Percentiles rank a stretch among this genome's conserved stretches.
These are phyloP conservation scores for Thomomys bottae DNA, from an alignment of 2,113 vertebrate genomes.

Conservation along the genomic window DNA sequence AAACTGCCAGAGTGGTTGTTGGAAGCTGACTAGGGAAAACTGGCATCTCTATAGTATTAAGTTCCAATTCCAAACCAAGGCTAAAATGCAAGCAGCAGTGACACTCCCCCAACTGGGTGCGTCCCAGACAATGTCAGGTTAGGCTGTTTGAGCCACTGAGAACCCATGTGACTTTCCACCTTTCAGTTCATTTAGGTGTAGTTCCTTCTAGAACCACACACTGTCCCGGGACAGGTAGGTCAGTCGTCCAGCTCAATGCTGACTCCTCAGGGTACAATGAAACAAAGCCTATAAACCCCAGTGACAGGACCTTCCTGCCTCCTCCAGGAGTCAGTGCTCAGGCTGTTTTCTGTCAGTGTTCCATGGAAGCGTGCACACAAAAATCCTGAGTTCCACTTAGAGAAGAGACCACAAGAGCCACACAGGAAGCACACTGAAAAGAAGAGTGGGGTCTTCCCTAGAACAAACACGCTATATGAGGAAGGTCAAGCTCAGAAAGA, in stretches of 20 bases:
- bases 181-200: background rate
- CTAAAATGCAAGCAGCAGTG: background rate
- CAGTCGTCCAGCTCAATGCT: too few relatives aligned
- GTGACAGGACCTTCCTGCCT: background rate
- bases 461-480: too few relatives aligned
- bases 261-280: background rate
- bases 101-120: rapidly evolving
- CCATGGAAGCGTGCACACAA: background rate
- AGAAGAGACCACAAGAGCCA: background rate
- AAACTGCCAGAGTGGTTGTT: background rate
- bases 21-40: background rate
- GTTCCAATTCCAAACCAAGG: background rate
- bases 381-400: background rate
- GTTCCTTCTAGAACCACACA: background rate
- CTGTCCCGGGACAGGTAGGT: background rate
- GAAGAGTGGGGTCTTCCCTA: too few relatives aligned
- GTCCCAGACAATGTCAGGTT: background rate
- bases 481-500: too few relatives aligned
- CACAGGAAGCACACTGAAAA: background rate
- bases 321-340: too few relatives aligned
- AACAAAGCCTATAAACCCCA: background rate
- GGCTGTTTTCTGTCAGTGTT: background rate
- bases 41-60: background rate
- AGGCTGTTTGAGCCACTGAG: background rate
- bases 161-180: background rate